These are phyloP conservation scores for Cheirogaleus major DNA, from an alignment of 2,797 vertebrate species.

Conservation along the genomic window DNA sequence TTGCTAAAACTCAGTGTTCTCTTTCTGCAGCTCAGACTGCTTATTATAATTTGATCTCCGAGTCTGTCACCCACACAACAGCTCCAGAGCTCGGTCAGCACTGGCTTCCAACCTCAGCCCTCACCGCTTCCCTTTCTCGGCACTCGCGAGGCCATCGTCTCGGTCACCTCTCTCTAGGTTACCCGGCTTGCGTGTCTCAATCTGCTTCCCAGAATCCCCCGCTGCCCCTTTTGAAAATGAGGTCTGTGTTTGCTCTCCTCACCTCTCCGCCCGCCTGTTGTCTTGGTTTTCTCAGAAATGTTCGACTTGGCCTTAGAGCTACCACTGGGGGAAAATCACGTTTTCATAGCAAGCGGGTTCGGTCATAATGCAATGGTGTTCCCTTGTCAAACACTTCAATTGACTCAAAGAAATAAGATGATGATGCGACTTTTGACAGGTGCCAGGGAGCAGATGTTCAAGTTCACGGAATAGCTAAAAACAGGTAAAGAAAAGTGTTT, in stretches of 20 bases:
- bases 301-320: background rate
- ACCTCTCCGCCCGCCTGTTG: background rate
- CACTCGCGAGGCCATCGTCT: background rate
- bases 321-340: background rate
- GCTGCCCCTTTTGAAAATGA: background rate
- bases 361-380: background rate
- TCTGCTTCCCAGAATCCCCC: background rate
- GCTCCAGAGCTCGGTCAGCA: accelerated
- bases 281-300: background rate
- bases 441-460: background rate
- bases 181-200: accelerated
- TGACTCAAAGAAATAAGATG: background rate
- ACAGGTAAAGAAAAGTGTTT: background rate
- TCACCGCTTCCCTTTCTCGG: background rate
- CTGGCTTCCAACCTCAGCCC: background rate
- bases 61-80: accelerated
- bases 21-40: background rate
- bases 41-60: accelerated
- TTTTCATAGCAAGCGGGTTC: background rate
- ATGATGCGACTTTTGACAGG: background rate
- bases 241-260: background rate
- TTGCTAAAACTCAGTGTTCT: background rate
- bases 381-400: background rate
- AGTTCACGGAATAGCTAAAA: background rate
- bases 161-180: background rate